These are phyloP conservation scores for Spheniscus mendiculus DNA, from an alignment of 2,113 vertebrate genomes.

Conservation along the genomic window DNA sequence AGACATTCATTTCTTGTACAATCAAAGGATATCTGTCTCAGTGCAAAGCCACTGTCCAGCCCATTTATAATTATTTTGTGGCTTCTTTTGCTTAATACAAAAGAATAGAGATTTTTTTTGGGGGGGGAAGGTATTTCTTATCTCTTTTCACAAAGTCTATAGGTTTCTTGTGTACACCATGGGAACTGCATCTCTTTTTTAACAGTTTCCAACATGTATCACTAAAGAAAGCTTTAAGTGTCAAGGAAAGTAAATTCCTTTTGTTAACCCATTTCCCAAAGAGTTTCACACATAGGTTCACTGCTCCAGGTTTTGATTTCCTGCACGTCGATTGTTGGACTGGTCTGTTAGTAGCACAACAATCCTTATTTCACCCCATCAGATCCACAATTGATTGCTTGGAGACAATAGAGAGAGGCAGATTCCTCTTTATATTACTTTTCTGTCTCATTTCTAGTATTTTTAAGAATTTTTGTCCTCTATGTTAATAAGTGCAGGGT, in stretches of 20 bases:
- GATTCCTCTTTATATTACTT: not conserved
- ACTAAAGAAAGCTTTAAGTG: not conserved
- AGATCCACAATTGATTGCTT: not conserved
- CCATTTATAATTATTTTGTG: not conserved
- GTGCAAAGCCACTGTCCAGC: not conserved
- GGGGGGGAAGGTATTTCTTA: accelerated
- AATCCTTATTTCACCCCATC: not conserved
- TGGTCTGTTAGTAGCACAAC: not conserved
- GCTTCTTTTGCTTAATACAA: not conserved
- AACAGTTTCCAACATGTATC: not conserved
- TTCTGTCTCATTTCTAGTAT: not conserved
- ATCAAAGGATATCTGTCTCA: not conserved
- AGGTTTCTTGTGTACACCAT: not conserved
- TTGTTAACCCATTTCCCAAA: not conserved
- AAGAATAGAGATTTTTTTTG: not conserved
- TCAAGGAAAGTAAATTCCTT: not conserved
- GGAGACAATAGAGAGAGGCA: not conserved
- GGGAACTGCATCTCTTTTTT: not conserved
- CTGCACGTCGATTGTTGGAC: not conserved
- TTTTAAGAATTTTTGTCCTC: not conserved
- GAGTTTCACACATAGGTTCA: not conserved
- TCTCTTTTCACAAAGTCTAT: not conserved
- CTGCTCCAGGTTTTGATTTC: not conserved
- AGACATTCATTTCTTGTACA: not conserved
- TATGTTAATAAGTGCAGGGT: not conserved